Base-by-base conservation (phyloP, 2,888 invertebrate genomes). In the Dugesia japonica region DNA sequence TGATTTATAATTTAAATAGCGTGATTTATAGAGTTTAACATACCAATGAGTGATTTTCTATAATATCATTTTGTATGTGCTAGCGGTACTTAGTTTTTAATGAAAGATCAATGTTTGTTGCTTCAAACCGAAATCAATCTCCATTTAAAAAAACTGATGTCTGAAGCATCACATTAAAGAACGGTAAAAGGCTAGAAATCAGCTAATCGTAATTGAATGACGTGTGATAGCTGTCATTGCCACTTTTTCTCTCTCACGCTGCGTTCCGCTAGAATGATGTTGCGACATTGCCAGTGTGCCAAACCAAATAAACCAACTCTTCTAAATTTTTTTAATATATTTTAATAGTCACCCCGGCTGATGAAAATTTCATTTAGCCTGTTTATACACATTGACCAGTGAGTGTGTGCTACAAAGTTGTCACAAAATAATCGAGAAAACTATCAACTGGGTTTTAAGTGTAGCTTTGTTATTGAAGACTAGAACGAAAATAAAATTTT, bases 141-240 rank as follows among this genome's bases (percentile, higher is more conserved):
- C 56, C n/a, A 56, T 56, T 56, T 56, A 56, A 20, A 56, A 13
- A 38, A 56, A 13, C 17, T 56, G 56, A 56, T 56, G 56, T 20
- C 56, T 56, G 56, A 56, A 56, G 56, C 56, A 56, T n/a, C 56
- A 56, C 56, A 56, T 56, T 20, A 56, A 56, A 56, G 56, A 56
- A 56, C 56, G 56, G 56, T 56, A 56, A 56, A 56, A 56, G n/a
- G 1, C 56, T 56, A 56, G 23, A 56, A 56, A 56, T 56, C 56
- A 56, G 56, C 56, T 56, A 56, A 56, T 56, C 56, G 56, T 56
- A 20, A 56, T 56, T 56, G 56, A 56, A 56, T 56, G 56, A 56
- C 56, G 56, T 56, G 56, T 56, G 56, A 56, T 56, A 56, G 56
- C 56, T 56, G 56, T 56, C 56, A 56, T 4, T 56, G 56, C 56